These are phyloP conservation scores for Homarus gammarus DNA, from an alignment of 2,888 invertebrate genomes.

Conservation along the genomic window DNA sequence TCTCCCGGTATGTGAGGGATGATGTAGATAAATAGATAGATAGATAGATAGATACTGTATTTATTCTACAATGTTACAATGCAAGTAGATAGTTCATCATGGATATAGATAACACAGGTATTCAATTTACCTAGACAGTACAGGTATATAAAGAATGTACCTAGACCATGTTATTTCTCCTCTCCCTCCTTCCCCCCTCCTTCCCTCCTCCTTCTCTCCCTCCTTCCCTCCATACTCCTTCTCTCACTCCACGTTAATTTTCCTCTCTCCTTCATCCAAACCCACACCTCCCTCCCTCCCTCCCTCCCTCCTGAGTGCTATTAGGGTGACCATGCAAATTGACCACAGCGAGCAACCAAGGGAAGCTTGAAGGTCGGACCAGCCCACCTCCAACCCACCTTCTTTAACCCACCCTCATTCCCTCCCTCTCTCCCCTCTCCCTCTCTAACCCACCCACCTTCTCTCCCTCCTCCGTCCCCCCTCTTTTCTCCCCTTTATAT, in stretches of 20 bases:
- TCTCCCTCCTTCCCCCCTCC: background rate
- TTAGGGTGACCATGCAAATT: slow-evolving; percentile 6
- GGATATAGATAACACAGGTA: too few species aligned
- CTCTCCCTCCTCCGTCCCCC: background rate
- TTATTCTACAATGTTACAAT: background rate
- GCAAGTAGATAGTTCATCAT: too few species aligned
- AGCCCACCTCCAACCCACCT: background rate
- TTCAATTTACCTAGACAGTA: too few species aligned
- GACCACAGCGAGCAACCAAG: background rate
- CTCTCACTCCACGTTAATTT: background rate
- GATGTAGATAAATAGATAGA: too few species aligned
- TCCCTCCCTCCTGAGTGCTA: too few species aligned
- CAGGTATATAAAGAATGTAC: too few species aligned
- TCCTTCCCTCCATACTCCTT: background rate
- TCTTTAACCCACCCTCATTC: background rate
- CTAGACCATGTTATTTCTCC: too few species aligned
- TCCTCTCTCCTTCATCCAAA: background rate
- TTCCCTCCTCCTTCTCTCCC: background rate
- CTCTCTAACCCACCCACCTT: background rate
- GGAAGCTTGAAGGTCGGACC: background rate
- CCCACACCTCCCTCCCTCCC: slow-evolving; percentile 10
- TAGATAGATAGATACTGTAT: background rate
- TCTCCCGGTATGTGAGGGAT: too few species aligned
- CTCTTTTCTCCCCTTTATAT: too few species aligned
- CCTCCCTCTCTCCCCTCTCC: background rate